A percentile compares a stretch with the other conserved stretches of the same genome.
phyloP scores from a whole-genome alignment of 1,140 invertebrate species.

The Orussus abietinus region DNA sequence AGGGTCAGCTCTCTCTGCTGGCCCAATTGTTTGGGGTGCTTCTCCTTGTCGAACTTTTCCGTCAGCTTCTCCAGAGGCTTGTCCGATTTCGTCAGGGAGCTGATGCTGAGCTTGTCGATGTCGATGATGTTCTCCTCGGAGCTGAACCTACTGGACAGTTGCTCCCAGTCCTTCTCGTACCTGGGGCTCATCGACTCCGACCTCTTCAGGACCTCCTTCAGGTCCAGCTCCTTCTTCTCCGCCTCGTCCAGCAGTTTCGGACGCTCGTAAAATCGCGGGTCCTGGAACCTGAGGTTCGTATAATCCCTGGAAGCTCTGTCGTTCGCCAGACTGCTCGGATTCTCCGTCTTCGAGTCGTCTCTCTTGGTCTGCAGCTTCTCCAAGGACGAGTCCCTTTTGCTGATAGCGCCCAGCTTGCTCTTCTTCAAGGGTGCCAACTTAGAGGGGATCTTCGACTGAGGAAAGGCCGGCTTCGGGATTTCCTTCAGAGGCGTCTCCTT shows the following conservation, averaged over 20 bases:
- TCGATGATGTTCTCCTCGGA: constrained; percentile 51
- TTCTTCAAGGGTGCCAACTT: constrained; percentile 42
- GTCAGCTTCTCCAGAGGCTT: too few relatives aligned
- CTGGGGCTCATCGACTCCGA: constrained; percentile 47
- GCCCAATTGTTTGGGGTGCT: constrained; percentile 33
- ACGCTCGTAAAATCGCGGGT: constrained; percentile 45
- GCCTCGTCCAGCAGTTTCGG: constrained; percentile 32
- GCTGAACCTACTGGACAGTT: constrained; percentile 39
- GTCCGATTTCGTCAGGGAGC: constrained; percentile 29
- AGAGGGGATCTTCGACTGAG: constrained; percentile 37
- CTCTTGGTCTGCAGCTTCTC: constrained; percentile 35
- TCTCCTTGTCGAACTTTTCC: constrained; percentile 39
- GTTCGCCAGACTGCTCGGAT: constrained; percentile 24
- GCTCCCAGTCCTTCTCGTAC: constrained; percentile 48
- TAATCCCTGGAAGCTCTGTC: constrained; percentile 45
- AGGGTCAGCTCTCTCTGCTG: constrained; percentile 48
- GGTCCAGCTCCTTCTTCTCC: constrained; percentile 27
- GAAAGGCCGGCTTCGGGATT: constrained; percentile 4
- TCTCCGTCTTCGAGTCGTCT: constrained; percentile 22
- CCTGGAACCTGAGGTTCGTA: constrained; percentile 43
- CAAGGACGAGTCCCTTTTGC: constrained; percentile 22
- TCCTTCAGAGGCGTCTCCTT: constrained; percentile 23
- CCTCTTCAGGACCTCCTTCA: constrained; percentile 41
- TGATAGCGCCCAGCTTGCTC: constrained; percentile 17
- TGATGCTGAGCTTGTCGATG: constrained; percentile 57